phyloP scores from a whole-genome alignment of 2,888 invertebrate species.

The Chloromyia formosa region DNA sequence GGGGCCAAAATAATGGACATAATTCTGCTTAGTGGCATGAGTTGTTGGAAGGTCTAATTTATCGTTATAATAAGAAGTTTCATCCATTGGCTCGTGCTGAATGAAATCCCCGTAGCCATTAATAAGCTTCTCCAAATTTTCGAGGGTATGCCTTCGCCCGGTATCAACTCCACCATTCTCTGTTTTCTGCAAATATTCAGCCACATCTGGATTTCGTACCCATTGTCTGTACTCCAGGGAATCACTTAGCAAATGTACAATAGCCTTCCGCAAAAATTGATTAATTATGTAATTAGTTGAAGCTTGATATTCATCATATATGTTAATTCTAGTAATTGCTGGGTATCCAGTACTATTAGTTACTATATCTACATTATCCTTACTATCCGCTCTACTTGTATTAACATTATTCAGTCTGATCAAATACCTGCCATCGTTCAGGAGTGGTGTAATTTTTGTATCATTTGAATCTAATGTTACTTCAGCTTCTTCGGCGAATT shows the following conservation, averaged over 20 bases:
- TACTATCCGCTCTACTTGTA: not conserved
- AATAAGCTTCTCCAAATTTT: not conserved
- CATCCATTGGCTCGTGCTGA: not conserved
- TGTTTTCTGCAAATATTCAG: not conserved
- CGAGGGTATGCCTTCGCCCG: not conserved
- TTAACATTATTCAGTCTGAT: conserved; percentile 36
- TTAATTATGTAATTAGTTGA: conserved; percentile 51
- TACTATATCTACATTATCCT: not conserved
- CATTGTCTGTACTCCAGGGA: not conserved
- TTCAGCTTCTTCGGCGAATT: conserved; percentile 19
- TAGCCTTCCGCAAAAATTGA: conserved; percentile 49
- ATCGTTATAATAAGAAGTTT: not conserved
- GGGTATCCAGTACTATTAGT: not conserved
- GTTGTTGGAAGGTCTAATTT: not conserved
- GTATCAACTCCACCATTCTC: not conserved
- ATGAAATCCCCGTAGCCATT: not conserved
- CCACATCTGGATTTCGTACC: not conserved
- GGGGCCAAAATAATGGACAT: not conserved
- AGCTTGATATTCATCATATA: conserved; percentile 45
- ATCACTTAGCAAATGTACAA: conserved; percentile 36
- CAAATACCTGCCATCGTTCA: conserved; percentile 50
- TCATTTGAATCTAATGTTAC: not conserved
- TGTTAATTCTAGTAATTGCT: conserved; percentile 26
- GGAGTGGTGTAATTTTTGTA: conserved; percentile 41
- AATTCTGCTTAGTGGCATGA: not conserved